These are phyloP conservation scores for Halichoerus grypus DNA, from an alignment of 2,113 vertebrate species.

Conservation along the genomic window DNA sequence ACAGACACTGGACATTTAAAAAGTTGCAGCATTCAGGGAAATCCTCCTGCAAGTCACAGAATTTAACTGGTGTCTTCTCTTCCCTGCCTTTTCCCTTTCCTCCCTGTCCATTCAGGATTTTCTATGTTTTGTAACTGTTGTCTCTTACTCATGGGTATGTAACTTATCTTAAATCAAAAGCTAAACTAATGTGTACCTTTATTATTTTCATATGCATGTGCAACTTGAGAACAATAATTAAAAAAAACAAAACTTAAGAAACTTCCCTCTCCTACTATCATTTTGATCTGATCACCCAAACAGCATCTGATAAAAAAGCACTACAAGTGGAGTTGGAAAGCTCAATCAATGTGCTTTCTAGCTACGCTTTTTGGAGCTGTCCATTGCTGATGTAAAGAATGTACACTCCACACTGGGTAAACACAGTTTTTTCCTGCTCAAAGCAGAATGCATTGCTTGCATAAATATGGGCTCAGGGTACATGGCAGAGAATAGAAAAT, in stretches of 20 bases:
- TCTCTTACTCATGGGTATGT: neutral
- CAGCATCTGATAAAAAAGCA: neutral
- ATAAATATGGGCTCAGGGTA: neutral
- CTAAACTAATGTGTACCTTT: neutral
- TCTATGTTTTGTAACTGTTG: neutral
- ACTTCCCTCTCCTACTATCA: neutral
- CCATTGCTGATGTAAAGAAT: neutral
- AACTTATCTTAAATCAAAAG: neutral
- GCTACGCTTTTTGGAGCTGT: neutral
- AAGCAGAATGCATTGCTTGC: neutral
- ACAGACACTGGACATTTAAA: neutral
- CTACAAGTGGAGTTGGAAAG: neutral
- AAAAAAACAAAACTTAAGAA: neutral
- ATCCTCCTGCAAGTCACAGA: neutral
- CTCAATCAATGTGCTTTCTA: neutral
- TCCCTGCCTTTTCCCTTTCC: neutral
- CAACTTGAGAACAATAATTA: neutral
- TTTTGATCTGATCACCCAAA: neutral
- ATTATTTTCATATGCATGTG: neutral
- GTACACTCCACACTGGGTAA: neutral
- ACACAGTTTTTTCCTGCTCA: neutral
- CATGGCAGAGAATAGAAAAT: neutral
- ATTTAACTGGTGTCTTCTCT: neutral
- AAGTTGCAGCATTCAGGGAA: neutral
- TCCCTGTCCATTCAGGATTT: neutral